Evolutionary conservation across 2,888 invertebrate genomes (phyloP).

Genomic region (Trachelus iudaicus): DNA sequence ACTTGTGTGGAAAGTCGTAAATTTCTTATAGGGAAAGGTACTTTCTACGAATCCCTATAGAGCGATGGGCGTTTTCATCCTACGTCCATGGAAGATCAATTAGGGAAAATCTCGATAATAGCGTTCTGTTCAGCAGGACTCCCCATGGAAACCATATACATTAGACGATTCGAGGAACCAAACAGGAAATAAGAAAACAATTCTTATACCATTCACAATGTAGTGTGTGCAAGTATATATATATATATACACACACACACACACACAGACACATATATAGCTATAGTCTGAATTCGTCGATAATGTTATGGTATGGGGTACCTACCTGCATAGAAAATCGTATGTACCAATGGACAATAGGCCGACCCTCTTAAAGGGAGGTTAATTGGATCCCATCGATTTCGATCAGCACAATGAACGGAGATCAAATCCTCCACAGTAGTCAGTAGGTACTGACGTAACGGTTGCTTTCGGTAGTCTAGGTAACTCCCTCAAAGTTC

Average conservation of each 20-base stretch:
- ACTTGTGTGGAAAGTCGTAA: neutral
- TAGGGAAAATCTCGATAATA: slow-evolving; percentile 54
- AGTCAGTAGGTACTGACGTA: slow-evolving; percentile 21
- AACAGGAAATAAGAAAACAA: slow-evolving; percentile 48
- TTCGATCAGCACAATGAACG: slow-evolving; percentile 45
- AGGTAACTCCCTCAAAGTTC: slow-evolving; percentile 53
- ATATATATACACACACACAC: no score
- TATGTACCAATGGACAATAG: slow-evolving; percentile 48
- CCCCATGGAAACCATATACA: slow-evolving; percentile 32
- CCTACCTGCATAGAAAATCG: slow-evolving; percentile 33
- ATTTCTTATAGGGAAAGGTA: neutral
- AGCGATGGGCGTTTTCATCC: neutral
- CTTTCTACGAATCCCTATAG: neutral
- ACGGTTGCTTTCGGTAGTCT: slow-evolving; percentile 43
- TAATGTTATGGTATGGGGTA: slow-evolving; percentile 26
- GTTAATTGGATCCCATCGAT: slow-evolving; percentile 58
- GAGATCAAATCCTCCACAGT: slow-evolving; percentile 39
- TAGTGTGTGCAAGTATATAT: slow-evolving; percentile 3
- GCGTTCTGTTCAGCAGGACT: slow-evolving; percentile 37
- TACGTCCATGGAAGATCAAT: slow-evolving; percentile 44
- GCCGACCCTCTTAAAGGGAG: slow-evolving; percentile 46
- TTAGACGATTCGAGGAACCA: slow-evolving; percentile 31
- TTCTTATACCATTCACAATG: neutral
- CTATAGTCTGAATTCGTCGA: slow-evolving; percentile 27
- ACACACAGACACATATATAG: slow-evolving; percentile 9